Conservation (phyloP, 2,888 invertebrate genomes). For the Ctena decussata region DNA sequence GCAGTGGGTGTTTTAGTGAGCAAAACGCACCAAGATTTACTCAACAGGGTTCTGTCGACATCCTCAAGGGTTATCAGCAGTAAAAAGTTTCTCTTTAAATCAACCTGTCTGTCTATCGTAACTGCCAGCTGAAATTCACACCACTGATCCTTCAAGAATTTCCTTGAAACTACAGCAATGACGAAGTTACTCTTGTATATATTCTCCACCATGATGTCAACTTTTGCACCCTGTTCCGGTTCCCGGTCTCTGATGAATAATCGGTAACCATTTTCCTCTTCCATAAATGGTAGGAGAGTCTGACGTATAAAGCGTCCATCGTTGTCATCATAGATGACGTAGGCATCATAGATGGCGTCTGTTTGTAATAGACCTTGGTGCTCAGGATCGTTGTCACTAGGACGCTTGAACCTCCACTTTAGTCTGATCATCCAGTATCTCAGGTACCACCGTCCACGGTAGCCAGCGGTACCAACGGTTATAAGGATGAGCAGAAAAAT, state of each 20-base stretch:
- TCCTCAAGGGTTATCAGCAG: slow-evolving; percentile 7
- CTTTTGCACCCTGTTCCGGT: slow-evolving; percentile 7
- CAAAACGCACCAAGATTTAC: slow-evolving; percentile 34
- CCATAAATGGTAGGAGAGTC: background rate
- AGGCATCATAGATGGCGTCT: background rate
- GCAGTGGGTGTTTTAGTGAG: slow-evolving; percentile 32
- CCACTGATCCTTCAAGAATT: slow-evolving; percentile 26
- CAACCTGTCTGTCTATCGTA: slow-evolving; percentile 2
- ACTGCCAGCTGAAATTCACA: slow-evolving; percentile 19
- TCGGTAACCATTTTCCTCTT: background rate
- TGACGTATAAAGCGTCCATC: slow-evolving; percentile 13
- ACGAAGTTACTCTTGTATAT: slow-evolving; percentile 18
- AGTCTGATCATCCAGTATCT: background rate
- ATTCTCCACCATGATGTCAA: slow-evolving; percentile 28
- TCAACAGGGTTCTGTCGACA: slow-evolving; percentile 18
- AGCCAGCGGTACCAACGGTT: background rate
- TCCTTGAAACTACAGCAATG: slow-evolving; percentile 26
- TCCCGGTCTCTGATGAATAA: slow-evolving; percentile 27
- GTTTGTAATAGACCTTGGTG: background rate
- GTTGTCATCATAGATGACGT: slow-evolving; percentile 30
- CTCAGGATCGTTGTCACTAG: background rate
- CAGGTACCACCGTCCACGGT: slow-evolving; percentile 19
- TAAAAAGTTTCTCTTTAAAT: background rate
- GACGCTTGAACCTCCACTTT: background rate
- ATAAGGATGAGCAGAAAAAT: background rate